phyloP scores from a whole-genome alignment of 1,140 invertebrate genomes.

The Gryllus bimaculatus region DNA sequence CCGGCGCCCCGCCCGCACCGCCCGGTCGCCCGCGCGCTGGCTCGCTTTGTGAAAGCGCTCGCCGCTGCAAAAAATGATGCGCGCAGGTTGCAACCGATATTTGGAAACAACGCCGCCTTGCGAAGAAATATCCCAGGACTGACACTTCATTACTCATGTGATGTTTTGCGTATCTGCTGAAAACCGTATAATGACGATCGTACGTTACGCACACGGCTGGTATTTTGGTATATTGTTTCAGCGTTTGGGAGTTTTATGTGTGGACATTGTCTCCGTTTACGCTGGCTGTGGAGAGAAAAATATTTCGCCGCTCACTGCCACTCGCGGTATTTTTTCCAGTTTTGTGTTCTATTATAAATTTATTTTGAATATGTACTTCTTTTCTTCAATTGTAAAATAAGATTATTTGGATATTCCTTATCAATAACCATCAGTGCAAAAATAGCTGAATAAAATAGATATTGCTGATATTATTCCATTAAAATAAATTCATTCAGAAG shows the following conservation, averaged over 20 bases:
- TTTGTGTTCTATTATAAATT: neutral
- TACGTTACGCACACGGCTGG: neutral
- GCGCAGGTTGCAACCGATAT: neutral
- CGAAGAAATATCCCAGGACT: neutral
- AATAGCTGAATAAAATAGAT: neutral
- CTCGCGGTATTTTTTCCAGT: neutral
- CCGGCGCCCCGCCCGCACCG: too few species aligned
- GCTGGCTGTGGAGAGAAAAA: too few species aligned
- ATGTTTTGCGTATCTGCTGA: neutral
- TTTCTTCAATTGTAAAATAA: neutral
- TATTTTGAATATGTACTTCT: neutral
- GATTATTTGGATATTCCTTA: neutral
- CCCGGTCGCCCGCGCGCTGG: too few species aligned
- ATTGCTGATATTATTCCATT: neutral
- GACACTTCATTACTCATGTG: neutral
- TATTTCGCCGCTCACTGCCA: neutral
- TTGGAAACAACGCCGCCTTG: neutral
- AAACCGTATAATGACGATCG: neutral
- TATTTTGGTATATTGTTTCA: neutral
- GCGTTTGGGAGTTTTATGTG: too few species aligned
- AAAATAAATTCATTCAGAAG: neutral
- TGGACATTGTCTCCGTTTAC: too few species aligned
- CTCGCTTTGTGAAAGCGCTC: neutral
- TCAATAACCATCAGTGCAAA: neutral
- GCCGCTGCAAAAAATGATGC: neutral